Percentiles rank a stretch among this genome's conserved stretches.
Evolutionary conservation across 1,140 invertebrate genomes (phyloP).

Genomic region (Diorhabda elongata): DNA sequence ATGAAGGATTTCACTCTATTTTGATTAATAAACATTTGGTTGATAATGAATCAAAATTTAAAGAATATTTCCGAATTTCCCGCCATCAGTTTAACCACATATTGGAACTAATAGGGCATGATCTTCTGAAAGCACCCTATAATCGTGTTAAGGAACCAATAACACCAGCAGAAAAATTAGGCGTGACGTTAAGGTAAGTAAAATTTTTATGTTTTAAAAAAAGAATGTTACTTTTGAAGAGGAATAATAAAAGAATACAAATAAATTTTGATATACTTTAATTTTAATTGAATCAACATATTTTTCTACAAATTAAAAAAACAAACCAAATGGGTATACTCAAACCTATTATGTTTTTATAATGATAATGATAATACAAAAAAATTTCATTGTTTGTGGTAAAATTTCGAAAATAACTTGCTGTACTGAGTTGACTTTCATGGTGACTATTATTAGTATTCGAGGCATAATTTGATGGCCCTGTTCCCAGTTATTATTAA

Average conservation of each 20-base stretch:
- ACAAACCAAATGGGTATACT: too few relatives aligned
- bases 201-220: background rate
- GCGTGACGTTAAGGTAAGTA: background rate
- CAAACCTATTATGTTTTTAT: too few relatives aligned
- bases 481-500: background rate
- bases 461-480: background rate
- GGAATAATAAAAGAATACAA: background rate
- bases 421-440: background rate
- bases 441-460: background rate
- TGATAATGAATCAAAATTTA: background rate
- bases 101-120: background rate
- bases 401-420: too few relatives aligned
- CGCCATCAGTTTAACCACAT: background rate
- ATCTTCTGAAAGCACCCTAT: background rate
- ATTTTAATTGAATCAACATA: background rate
- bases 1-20: background rate
- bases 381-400: too few relatives aligned
- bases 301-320: background rate
- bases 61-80: slow-evolving; percentile 3
- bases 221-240: background rate
- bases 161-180: background rate
- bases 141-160: background rate
- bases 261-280: background rate
- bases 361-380: too few relatives aligned
- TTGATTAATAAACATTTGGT: background rate